Evolutionary conservation across 2,113 vertebrate genomes (phyloP), one percentile per base, ranked within the genome.

Genomic region (Marmota flaviventris): DNA sequence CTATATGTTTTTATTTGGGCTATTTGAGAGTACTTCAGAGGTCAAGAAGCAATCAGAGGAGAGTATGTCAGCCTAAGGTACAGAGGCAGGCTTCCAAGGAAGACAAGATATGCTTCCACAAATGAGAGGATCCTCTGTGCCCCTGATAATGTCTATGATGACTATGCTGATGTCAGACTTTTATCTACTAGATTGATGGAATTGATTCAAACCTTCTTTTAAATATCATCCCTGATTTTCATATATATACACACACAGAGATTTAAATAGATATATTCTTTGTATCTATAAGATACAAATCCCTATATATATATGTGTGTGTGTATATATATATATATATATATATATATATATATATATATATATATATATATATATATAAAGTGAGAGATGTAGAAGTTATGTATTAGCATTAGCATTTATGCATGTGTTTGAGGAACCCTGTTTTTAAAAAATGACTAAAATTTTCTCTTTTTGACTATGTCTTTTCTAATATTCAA

Each of bases 401-500:
- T 61, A 12, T 86, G 61, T 48, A 24, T 73, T 69, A 63, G 1
- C 14, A 73, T n/a, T n/a, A n/a, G n/a, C n/a, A n/a, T 56, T 12
- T 63, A 45, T 29, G 11, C 2, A 20, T 88, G 4, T 45, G 53
- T 91, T 85, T 73, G 34, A 94, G 88, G 17, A 91, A 93, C 87
- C 45, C 8, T 1, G 22, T 89, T 96, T 91, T 94, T 9, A 51
- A 91, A 72, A 51, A 91, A 72, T 65, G 4, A 83, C 58, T 32
- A 45, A 22, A 42, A 93, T 70, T 1, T 17, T 85, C 77, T 77
- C 42, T 45, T 45, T 4, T 92, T 77, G 32, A 72, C 8, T 86
- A 58, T 72, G 53, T 95, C 12, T 56, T 95, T 94, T 2, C 27
- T 45, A 56, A 29, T 86, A 85, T 92, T 77, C 12, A 76, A 89